These are phyloP conservation scores for Agrypnus murinus DNA, from an alignment of 2,888 invertebrate genomes.

Conservation along the genomic window DNA sequence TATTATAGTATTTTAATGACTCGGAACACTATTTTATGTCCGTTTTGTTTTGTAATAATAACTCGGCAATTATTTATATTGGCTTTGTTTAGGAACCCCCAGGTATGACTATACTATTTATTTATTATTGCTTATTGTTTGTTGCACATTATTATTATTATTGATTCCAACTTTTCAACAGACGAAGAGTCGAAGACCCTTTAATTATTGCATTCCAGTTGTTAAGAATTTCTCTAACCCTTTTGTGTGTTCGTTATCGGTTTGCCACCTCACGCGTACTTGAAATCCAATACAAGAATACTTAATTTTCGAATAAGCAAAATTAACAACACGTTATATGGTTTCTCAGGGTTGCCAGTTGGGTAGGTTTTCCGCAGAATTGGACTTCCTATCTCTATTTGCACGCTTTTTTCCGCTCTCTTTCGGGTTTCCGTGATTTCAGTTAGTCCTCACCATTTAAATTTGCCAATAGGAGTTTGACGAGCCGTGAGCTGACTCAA, in stretches of 20 bases:
- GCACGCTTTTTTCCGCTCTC: too few species aligned
- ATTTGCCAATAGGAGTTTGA: too few species aligned
- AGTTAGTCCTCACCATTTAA: too few species aligned
- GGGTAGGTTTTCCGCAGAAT: too few species aligned
- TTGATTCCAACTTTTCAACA: neutral
- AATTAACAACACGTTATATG: too few species aligned
- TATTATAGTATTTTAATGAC: conserved; percentile 25
- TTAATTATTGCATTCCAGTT: neutral
- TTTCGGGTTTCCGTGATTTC: too few species aligned
- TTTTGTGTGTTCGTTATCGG: neutral
- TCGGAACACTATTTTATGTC: conserved; percentile 14
- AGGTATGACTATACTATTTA: neutral
- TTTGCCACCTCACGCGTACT: neutral
- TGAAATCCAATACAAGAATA: too few species aligned
- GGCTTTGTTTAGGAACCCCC: conserved; percentile 1
- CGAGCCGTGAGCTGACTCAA: too few species aligned
- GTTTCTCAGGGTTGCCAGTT: too few species aligned
- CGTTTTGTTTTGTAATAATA: conserved; percentile 23
- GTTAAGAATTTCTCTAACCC: too few species aligned
- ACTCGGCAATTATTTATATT: conserved; percentile 3
- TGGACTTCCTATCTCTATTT: too few species aligned
- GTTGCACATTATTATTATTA: neutral
- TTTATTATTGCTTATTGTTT: neutral
- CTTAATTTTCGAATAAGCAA: too few species aligned
- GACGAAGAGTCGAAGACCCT: neutral